These are phyloP conservation scores for Rhopalosiphum maidis DNA, from an alignment of 1,140 invertebrate species.

Conservation along the genomic window DNA sequence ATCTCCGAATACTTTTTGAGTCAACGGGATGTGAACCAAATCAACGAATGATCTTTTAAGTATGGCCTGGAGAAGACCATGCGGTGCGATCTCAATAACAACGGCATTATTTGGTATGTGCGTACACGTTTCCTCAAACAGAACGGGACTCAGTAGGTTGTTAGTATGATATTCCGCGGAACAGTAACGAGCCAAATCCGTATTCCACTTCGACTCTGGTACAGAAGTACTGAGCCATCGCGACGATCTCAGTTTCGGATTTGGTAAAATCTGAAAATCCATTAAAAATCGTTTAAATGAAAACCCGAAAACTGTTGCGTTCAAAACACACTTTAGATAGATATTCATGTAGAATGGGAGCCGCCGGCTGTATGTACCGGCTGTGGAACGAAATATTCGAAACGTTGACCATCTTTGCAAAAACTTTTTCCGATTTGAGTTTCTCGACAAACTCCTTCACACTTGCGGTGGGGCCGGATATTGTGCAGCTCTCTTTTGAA, in stretches of 20 bases:
- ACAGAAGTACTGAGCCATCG: slow-evolving; percentile 70
- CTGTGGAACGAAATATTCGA: slow-evolving; percentile 80
- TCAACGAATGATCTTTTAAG: slow-evolving; percentile 69
- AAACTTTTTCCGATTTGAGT: slow-evolving; percentile 74
- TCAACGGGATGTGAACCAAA: background rate
- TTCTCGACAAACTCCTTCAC: slow-evolving; percentile 63
- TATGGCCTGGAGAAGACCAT: slow-evolving; percentile 85
- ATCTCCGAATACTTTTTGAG: background rate
- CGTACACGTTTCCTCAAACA: slow-evolving; percentile 58
- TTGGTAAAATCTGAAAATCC: background rate
- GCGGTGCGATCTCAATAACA: slow-evolving; percentile 80
- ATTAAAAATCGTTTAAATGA: background rate
- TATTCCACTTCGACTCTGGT: slow-evolving; percentile 66
- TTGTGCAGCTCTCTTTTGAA: slow-evolving; percentile 67
- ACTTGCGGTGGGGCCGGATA: slow-evolving; percentile 72
- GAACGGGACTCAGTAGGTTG: slow-evolving; percentile 69
- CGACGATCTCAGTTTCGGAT: slow-evolving; percentile 64
- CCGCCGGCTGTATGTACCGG: slow-evolving; percentile 74
- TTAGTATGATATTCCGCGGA: slow-evolving; percentile 72
- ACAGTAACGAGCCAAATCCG: slow-evolving; percentile 65
- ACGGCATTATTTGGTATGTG: slow-evolving; percentile 59
- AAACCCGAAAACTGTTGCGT: background rate
- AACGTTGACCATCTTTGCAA: slow-evolving; percentile 75
- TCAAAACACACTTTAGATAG: slow-evolving; percentile 69
- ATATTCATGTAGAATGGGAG: slow-evolving; percentile 74